These are phyloP conservation scores for Murina feae DNA, from an alignment of 2,113 vertebrate genomes.

Conservation along the genomic window DNA sequence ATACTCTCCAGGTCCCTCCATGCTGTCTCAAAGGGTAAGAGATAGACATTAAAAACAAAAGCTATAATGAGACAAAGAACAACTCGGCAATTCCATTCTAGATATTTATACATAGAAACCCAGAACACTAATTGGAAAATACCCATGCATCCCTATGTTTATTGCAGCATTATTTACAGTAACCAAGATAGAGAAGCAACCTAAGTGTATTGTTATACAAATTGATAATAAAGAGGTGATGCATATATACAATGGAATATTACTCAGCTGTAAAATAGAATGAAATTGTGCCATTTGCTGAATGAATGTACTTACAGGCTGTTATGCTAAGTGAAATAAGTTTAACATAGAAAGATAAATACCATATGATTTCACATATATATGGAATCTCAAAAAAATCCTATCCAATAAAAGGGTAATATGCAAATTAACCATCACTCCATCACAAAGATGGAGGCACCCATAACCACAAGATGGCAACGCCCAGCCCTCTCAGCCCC, in stretches of 20 bases:
- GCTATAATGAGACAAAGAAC: background rate
- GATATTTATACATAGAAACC: background rate
- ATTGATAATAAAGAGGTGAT: background rate
- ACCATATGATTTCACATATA: background rate
- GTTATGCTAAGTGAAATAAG: background rate
- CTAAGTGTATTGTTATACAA: background rate
- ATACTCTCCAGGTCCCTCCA: no score
- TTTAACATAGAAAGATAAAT: background rate
- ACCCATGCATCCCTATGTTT: background rate
- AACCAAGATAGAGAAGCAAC: background rate
- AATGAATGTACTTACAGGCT: background rate
- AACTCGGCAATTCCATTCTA: background rate
- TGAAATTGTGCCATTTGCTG: background rate
- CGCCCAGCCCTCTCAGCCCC: no score
- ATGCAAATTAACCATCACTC: no score
- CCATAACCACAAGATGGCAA: no score
- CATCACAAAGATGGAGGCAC: no score
- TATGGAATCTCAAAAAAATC: background rate
- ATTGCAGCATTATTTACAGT: background rate
- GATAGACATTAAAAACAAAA: background rate
- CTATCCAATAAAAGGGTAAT: no score
- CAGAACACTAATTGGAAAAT: background rate
- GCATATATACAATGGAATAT: background rate
- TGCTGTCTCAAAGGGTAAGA: no score
- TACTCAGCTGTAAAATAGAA: background rate